Percentiles rank a stretch among this genome's conserved stretches.
Conservation (phyloP, 2,113 vertebrate species). For the Labeo catla region DNA sequence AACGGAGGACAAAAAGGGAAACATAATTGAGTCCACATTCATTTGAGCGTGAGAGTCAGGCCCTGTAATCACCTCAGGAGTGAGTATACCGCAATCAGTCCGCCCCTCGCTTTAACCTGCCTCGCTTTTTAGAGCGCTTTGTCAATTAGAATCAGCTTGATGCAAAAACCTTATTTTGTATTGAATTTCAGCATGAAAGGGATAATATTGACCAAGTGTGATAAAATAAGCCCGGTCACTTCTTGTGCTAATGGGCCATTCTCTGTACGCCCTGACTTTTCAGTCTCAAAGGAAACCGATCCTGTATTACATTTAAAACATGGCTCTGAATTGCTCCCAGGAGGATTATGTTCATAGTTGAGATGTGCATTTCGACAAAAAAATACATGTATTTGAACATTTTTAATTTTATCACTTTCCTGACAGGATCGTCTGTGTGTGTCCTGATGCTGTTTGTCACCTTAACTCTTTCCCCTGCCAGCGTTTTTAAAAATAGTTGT, state of each 20-base stretch:
- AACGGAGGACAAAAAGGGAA: constrained; percentile 57
- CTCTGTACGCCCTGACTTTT: neutral
- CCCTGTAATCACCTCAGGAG: constrained; percentile 55
- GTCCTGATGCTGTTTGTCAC: neutral
- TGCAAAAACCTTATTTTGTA: constrained; percentile 36
- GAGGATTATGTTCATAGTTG: neutral
- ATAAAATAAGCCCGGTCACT: constrained; percentile 13
- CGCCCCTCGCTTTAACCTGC: constrained; percentile 46
- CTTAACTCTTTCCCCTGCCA: neutral
- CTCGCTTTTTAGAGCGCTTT: constrained; percentile 34
- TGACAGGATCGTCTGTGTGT: neutral
- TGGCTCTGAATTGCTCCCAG: neutral
- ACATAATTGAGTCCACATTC: constrained; percentile 53
- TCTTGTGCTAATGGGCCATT: constrained; percentile 7
- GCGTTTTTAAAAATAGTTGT: no score
- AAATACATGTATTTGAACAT: neutral
- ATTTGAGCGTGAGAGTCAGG: constrained; percentile 40
- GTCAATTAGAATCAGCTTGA: constrained; percentile 56
- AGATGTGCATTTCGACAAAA: neutral
- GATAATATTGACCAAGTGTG: constrained; percentile 16
- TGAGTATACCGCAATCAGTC: constrained; percentile 32
- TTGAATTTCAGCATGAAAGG: constrained; percentile 23
- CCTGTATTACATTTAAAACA: neutral
- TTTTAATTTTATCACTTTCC: neutral
- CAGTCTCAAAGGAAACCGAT: neutral